A percentile compares a stretch with the other conserved stretches of the same genome.
phyloP scores from a whole-genome alignment of 53 echinoderm and acorn worm genomes.

The Paelopatides confundens region DNA sequence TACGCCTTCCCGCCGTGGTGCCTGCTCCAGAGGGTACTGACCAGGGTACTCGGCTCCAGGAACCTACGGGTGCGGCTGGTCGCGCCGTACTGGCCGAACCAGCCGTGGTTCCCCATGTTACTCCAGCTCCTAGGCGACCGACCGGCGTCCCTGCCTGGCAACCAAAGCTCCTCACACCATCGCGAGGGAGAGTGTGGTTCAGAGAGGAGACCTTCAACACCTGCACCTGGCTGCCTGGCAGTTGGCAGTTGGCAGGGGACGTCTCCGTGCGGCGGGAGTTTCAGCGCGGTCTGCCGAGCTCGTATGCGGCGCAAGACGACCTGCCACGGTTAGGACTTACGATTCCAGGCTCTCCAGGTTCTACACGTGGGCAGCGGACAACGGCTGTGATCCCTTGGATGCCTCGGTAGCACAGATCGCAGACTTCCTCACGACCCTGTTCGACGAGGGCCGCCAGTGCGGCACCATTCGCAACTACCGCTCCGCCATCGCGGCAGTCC shows the following conservation, averaged over 20 bases:
- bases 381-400: not conserved
- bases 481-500: slow-evolving; percentile 2
- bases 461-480: not conserved
- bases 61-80: not conserved
- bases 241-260: slow-evolving; percentile 31
- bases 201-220: not conserved
- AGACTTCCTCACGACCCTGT: not conserved
- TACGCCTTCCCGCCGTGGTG: slow-evolving; percentile 50
- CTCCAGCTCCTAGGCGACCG: slow-evolving; percentile 12
- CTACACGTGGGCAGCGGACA: not conserved
- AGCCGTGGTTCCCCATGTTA: slow-evolving; percentile 49
- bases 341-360: slow-evolving; percentile 27
- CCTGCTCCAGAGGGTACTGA: slow-evolving; percentile 15
- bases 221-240: slow-evolving; percentile 36
- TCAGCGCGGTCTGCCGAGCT: slow-evolving; percentile 29
- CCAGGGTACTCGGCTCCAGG: not conserved
- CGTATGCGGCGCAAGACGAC: slow-evolving; percentile 3
- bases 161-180: not conserved
- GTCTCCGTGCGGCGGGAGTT: slow-evolving; percentile 33
- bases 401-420: not conserved
- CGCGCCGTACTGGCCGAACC: slow-evolving; percentile 43
- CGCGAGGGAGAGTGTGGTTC: not conserved
- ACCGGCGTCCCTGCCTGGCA: not conserved
- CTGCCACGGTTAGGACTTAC: slow-evolving; percentile 29
- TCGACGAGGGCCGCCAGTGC: not conserved